A percentile compares a stretch with the other conserved stretches of the same genome.
These are phyloP conservation scores for Leptinotarsa peninsularis DNA, from an alignment of 2,888 invertebrate genomes.

Conservation along the genomic window DNA sequence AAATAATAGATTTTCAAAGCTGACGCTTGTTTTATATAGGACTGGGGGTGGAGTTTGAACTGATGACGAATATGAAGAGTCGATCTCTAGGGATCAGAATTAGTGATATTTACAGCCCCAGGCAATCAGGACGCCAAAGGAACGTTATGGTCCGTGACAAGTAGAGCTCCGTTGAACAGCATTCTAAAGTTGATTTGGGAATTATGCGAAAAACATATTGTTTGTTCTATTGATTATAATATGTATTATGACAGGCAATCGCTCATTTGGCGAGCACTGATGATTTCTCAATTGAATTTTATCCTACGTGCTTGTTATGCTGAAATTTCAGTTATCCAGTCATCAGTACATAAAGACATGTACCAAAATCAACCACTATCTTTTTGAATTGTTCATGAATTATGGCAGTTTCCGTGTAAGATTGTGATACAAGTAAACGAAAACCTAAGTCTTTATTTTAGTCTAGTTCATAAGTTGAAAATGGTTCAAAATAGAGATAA, in stretches of 20 bases:
- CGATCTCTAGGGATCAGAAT: slow-evolving; percentile 72
- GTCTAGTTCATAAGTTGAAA: too few relatives aligned
- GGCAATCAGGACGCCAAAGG: slow-evolving; percentile 62
- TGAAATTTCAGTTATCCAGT: too few relatives aligned
- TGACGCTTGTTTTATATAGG: slow-evolving; percentile 26
- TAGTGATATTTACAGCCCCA: slow-evolving; percentile 77
- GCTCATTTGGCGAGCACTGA: not conserved
- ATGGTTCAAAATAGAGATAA: too few relatives aligned
- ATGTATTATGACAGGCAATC: not conserved
- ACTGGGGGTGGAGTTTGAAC: slow-evolving; percentile 29
- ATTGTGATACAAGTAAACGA: too few relatives aligned
- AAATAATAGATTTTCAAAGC: slow-evolving; percentile 28
- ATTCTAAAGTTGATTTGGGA: slow-evolving; percentile 43
- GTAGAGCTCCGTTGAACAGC: slow-evolving; percentile 19
- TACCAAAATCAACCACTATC: too few relatives aligned
- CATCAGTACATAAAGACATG: too few relatives aligned
- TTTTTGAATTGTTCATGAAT: too few relatives aligned
- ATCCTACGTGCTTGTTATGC: too few relatives aligned
- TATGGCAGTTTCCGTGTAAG: too few relatives aligned
- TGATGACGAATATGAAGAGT: slow-evolving; percentile 36
- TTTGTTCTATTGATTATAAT: slow-evolving; percentile 1
- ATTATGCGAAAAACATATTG: slow-evolving; percentile 37
- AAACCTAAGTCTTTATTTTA: too few relatives aligned
- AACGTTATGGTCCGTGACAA: slow-evolving; percentile 65
- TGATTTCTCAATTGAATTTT: too few relatives aligned